Conservation (phyloP, 1,140 invertebrate genomes). For the Theocolax elegans region DNA sequence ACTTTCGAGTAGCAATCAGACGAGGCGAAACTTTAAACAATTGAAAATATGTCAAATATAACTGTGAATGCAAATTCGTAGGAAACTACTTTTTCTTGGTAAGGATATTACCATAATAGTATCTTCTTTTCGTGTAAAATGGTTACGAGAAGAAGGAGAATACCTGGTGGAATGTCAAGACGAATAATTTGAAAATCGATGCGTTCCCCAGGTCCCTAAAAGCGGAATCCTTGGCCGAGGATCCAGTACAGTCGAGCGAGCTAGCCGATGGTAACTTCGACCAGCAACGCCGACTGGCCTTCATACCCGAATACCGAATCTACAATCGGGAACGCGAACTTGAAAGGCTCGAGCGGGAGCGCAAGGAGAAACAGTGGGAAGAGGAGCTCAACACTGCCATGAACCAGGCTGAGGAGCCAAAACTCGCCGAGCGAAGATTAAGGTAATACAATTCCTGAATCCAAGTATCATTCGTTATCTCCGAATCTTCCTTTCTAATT, state of each 20-base stretch:
- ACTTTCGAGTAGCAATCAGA: too few species aligned
- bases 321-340: slow-evolving; percentile 80
- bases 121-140: too few species aligned
- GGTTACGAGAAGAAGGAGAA: too few species aligned
- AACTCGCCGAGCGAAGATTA: background rate
- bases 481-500: too few species aligned
- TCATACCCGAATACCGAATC: slow-evolving; percentile 73
- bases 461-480: too few species aligned
- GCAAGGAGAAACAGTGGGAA: slow-evolving; percentile 79
- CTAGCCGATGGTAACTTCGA: background rate
- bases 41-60: too few species aligned
- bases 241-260: slow-evolving; percentile 16
- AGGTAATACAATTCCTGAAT: background rate
- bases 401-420: slow-evolving; percentile 65
- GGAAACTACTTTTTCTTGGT: too few species aligned
- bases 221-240: slow-evolving; percentile 31
- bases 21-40: too few species aligned
- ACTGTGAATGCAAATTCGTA: too few species aligned
- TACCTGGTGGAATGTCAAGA: too few species aligned
- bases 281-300: slow-evolving; percentile 51
- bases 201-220: slow-evolving; percentile 27
- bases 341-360: slow-evolving; percentile 71
- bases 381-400: slow-evolving; percentile 76
- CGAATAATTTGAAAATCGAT: too few species aligned
- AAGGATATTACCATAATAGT: too few species aligned